Conservation (phyloP, 2,888 invertebrate species). For the Callyntrura sp. region DNA sequence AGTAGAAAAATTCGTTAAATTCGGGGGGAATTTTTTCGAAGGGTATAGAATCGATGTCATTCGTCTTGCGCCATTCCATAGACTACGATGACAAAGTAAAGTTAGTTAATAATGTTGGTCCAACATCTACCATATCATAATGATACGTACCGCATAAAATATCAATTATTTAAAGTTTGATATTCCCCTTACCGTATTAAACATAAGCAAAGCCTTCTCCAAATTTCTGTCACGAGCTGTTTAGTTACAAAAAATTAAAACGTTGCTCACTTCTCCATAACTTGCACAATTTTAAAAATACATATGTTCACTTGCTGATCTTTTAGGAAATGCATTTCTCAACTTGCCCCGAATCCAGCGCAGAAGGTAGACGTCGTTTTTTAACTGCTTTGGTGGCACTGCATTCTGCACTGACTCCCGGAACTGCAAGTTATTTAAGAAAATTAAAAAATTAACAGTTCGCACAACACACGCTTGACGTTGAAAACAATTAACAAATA, state of each 20-base stretch:
- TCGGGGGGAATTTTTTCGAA: slow-evolving; percentile 40
- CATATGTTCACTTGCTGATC: too few relatives aligned
- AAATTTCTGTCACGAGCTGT: slow-evolving; percentile 58
- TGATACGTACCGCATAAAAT: too few relatives aligned
- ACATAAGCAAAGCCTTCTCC: slow-evolving; percentile 68
- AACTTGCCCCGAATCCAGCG: slow-evolving; percentile 71
- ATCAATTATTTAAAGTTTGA: too few relatives aligned
- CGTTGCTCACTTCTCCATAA: background rate
- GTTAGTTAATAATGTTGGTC: too few relatives aligned
- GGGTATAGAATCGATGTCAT: slow-evolving; percentile 57
- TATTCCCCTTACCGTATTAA: slow-evolving; percentile 65
- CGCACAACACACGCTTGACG: background rate
- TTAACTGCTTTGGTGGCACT: slow-evolving; percentile 31
- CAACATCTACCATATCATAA: too few relatives aligned
- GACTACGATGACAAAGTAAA: slow-evolving; percentile 65
- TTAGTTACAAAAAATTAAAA: background rate
- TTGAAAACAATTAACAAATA: background rate
- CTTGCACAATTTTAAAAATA: too few relatives aligned
- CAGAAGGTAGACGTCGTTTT: slow-evolving; percentile 60
- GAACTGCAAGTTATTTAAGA: slow-evolving; percentile 41
- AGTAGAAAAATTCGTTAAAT: slow-evolving; percentile 56
- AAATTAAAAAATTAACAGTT: too few relatives aligned
- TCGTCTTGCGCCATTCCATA: slow-evolving; percentile 65
- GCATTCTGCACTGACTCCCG: slow-evolving; percentile 52
- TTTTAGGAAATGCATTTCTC: too few relatives aligned